A percentile compares a stretch with the other conserved stretches of the same genome.
Conservation (phyloP, 2,888 invertebrate genomes). For the Noctuana brunneofusca region DNA sequence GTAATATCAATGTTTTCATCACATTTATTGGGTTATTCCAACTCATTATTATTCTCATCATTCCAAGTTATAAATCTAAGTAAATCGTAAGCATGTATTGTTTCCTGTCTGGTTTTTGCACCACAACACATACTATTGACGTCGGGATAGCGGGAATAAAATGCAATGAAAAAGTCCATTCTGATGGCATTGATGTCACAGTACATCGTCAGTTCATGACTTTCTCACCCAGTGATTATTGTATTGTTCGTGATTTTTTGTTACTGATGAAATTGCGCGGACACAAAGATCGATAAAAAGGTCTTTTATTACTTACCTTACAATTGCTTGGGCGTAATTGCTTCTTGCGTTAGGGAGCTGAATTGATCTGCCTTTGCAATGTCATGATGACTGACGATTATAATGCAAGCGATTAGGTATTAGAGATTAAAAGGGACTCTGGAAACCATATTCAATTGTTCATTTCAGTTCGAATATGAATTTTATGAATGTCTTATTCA, state of each 20-base stretch:
- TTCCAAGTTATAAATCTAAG: not conserved
- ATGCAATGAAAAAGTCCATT: slow-evolving; percentile 19
- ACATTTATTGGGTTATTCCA: no score
- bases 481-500: not conserved
- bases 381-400: slow-evolving; percentile 1
- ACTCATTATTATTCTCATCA: no score
- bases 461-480: not conserved
- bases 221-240: slow-evolving; percentile 32
- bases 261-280: slow-evolving; percentile 13
- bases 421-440: not conserved
- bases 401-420: not conserved
- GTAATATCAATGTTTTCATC: no score
- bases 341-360: slow-evolving; percentile 11
- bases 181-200: slow-evolving; percentile 14
- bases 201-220: slow-evolving; percentile 24
- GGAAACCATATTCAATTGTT: not conserved
- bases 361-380: slow-evolving; percentile 11
- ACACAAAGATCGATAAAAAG: slow-evolving; percentile 24
- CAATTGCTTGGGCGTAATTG: slow-evolving; percentile 18
- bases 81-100: not conserved
- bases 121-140: slow-evolving; percentile 3
- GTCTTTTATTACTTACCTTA: slow-evolving; percentile 14
- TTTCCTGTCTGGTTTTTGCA: not conserved
- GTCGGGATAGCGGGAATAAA: slow-evolving; percentile 12
- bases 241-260: slow-evolving; percentile 22